These are phyloP conservation scores for Misgurnus mizolepis DNA, from an alignment of 2,113 vertebrate genomes.

Conservation along the genomic window DNA sequence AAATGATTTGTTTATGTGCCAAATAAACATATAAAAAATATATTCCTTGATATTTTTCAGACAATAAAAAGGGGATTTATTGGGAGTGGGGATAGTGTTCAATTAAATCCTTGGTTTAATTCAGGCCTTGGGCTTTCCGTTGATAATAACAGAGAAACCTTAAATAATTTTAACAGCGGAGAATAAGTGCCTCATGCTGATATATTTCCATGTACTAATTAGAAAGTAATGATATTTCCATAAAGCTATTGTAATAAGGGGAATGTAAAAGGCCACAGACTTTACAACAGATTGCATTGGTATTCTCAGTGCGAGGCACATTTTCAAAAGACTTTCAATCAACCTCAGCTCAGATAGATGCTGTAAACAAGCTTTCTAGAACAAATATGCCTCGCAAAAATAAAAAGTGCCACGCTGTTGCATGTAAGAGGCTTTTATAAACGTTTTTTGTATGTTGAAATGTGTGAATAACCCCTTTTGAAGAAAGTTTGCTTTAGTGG, in stretches of 20 bases:
- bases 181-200: constrained; percentile 41
- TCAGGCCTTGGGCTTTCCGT: constrained; percentile 21
- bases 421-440: constrained; percentile 7
- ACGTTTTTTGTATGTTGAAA: background rate
- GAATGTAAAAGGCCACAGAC: constrained; percentile 9
- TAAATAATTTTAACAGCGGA: constrained; percentile 51
- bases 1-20: constrained; percentile 32
- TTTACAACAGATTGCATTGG: constrained; percentile 24
- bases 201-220: constrained; percentile 52
- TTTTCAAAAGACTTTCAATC: constrained; percentile 36
- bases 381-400: background rate
- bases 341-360: constrained; percentile 12
- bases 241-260: constrained; percentile 39
- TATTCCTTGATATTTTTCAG: background rate
- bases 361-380: background rate
- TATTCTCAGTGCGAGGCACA: constrained; percentile 39
- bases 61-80: constrained; percentile 8
- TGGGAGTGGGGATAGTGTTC: background rate
- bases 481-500: constrained; percentile 5
- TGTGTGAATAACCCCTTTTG: background rate
- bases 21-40: background rate
- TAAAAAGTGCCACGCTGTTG: background rate
- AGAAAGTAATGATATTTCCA: constrained; percentile 51
- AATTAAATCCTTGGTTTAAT: constrained; percentile 30
- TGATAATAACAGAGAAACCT: constrained; percentile 33